A percentile compares a stretch with the other conserved stretches of the same genome.
phyloP scores from a whole-genome alignment of 2,888 invertebrate genomes.

The Limenitis arthemis region DNA sequence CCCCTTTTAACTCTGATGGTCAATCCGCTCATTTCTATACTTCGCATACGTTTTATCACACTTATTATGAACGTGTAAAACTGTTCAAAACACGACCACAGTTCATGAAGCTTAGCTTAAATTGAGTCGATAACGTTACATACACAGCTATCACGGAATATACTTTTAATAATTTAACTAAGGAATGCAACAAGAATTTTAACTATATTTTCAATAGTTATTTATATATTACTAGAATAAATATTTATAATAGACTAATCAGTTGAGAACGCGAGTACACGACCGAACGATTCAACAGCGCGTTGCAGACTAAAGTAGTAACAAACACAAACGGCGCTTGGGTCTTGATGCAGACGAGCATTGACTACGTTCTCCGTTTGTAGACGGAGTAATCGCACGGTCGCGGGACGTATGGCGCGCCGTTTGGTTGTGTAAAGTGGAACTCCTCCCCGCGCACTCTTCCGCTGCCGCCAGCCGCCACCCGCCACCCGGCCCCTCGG shows the following conservation, averaged over 20 bases:
- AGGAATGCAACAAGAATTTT: constrained; percentile 42
- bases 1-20: constrained; percentile 69
- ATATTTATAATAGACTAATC: constrained; percentile 37
- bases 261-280: constrained; percentile 37
- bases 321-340: constrained; percentile 24
- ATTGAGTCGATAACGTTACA: constrained; percentile 26
- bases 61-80: constrained; percentile 55
- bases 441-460: constrained; percentile 31
- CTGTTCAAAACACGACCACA: constrained; percentile 55
- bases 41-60: constrained; percentile 50
- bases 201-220: constrained; percentile 35
- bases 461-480: constrained; percentile 21
- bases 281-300: constrained; percentile 47
- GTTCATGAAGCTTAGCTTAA: constrained; percentile 47
- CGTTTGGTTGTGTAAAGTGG: constrained; percentile 31
- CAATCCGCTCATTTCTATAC: constrained; percentile 71
- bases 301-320: constrained; percentile 54
- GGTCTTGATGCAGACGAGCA: constrained; percentile 46
- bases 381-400: constrained; percentile 63
- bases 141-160: constrained; percentile 23
- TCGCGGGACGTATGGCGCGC: constrained; percentile 36
- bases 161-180: constrained; percentile 29
- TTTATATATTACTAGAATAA: constrained; percentile 31
- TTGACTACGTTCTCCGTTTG: constrained; percentile 54
- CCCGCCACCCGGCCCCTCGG: constrained; percentile 22